phyloP scores from a whole-genome alignment of 2,113 vertebrate genomes.

The Mus spicilegus region DNA sequence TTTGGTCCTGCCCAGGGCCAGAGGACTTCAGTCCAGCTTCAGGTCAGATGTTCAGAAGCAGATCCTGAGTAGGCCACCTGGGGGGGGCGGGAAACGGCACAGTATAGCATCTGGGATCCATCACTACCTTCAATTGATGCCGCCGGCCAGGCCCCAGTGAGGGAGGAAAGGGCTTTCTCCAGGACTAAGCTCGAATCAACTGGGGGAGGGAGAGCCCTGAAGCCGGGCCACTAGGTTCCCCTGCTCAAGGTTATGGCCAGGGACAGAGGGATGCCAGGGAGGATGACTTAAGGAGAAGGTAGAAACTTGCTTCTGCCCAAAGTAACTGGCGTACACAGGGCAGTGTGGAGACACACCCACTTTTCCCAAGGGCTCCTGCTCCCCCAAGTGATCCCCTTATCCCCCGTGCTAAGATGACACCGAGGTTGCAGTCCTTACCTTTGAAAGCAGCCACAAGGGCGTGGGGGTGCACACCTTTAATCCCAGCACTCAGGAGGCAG shows the following conservation, averaged over 20 bases:
- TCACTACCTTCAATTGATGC: not conserved
- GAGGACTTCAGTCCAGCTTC: not conserved
- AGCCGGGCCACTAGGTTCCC: not conserved
- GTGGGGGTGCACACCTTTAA: too few species aligned
- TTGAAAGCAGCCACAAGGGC: not conserved
- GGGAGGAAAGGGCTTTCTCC: not conserved
- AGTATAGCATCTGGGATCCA: not conserved
- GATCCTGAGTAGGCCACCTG: not conserved
- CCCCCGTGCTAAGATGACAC: not conserved
- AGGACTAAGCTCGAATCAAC: not conserved
- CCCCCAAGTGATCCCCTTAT: accelerated
- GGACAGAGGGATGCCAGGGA: not conserved
- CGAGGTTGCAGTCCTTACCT: not conserved
- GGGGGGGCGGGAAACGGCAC: not conserved
- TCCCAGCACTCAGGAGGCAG: too few species aligned
- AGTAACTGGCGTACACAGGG: not conserved
- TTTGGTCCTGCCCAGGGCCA: not conserved
- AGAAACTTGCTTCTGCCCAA: not conserved
- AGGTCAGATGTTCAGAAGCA: not conserved
- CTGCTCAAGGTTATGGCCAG: not conserved
- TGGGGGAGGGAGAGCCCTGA: too few species aligned
- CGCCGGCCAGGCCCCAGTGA: not conserved
- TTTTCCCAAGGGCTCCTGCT: accelerated
- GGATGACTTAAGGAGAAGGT: not conserved
- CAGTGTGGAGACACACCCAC: not conserved